Percentiles rank a stretch among this genome's conserved stretches.
These are phyloP conservation scores for Propithecus deckenii DNA, from an alignment of 2,797 vertebrate genomes.

Conservation along the genomic window DNA sequence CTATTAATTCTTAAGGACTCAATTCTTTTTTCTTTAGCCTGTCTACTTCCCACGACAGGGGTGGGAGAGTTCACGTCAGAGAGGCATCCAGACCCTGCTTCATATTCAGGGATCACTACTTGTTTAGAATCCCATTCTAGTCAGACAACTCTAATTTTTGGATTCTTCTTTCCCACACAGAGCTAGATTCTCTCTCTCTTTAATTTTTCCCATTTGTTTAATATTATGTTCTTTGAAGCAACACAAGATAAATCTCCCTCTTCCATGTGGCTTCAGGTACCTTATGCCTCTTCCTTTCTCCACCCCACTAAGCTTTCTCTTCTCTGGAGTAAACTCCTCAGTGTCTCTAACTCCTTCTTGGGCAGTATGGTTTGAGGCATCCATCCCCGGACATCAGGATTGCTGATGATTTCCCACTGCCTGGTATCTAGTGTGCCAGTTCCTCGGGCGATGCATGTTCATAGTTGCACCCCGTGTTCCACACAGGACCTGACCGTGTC, in stretches of 20 bases:
- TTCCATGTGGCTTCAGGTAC: background rate
- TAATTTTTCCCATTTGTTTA: background rate
- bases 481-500: fast-evolving
- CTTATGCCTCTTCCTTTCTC: background rate
- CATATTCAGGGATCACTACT: background rate
- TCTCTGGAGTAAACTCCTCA: background rate
- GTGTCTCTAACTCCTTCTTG: background rate
- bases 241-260: background rate
- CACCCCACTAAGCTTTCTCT: background rate
- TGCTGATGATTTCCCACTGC: background rate
- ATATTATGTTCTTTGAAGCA: conserved; percentile 6
- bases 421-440: background rate
- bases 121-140: background rate
- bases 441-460: background rate
- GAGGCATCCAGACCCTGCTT: background rate
- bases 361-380: background rate
- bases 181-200: background rate
- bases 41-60: background rate
- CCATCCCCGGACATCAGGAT: background rate
- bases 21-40: background rate
- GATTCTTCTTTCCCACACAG: background rate
- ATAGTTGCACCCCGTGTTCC: background rate
- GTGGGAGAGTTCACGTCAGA: background rate
- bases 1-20: background rate
- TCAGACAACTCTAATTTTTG: background rate